Percentiles rank a stretch among this genome's conserved stretches.
phyloP scores from a whole-genome alignment of 2,797 vertebrate genomes.

The Apogon talboti region DNA sequence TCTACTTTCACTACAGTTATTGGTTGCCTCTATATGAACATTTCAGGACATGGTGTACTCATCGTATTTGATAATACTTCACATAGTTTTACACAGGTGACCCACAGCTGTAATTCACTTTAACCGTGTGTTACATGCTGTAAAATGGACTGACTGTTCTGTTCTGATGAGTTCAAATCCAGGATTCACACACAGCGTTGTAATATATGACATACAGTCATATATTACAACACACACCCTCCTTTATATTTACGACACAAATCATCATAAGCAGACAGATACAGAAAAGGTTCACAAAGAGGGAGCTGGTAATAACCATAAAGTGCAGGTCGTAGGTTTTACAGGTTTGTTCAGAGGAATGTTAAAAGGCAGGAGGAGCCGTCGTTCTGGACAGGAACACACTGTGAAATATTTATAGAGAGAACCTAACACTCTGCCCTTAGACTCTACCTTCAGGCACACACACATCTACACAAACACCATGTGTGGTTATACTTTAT shows the following conservation, averaged over 20 bases:
- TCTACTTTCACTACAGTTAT: no score
- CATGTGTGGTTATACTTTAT: neutral
- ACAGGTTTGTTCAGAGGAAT: constrained; percentile 55
- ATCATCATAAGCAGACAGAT: constrained; percentile 32
- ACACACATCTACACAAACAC: constrained; percentile 10
- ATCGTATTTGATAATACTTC: constrained; percentile 3
- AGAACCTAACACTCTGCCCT: neutral
- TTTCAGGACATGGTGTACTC: neutral
- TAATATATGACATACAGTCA: constrained; percentile 5
- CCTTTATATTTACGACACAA: constrained; percentile 16
- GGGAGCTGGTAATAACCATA: constrained; percentile 25
- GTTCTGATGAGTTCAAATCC: neutral
- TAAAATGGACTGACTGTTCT: constrained; percentile 21
- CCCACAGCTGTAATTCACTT: constrained; percentile 23
- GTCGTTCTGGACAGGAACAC: constrained; percentile 40
- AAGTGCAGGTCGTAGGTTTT: constrained; percentile 34
- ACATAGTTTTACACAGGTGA: constrained; percentile 5
- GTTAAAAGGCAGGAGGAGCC: constrained; percentile 55
- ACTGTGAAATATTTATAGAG: constrained; percentile 51
- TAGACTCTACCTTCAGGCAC: constrained; percentile 17
- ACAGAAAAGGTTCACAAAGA: constrained; percentile 18
- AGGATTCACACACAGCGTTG: constrained; percentile 6
- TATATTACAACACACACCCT: neutral
- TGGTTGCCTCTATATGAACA: no score
- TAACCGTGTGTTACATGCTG: constrained; percentile 19